Conservation (phyloP, 2,888 invertebrate species). For the Clunio marinus region DNA sequence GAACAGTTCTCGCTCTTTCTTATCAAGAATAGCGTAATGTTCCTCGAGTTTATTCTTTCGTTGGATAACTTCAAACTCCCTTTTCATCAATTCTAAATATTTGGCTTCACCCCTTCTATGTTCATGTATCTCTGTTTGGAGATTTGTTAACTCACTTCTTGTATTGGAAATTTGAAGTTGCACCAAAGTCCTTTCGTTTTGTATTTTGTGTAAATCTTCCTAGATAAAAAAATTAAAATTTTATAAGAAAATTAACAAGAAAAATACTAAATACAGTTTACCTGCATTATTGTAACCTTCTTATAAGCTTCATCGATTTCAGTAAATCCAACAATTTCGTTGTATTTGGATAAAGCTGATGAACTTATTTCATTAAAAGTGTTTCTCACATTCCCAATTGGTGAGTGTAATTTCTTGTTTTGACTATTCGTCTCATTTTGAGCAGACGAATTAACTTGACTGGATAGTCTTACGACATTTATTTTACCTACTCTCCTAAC, state of each 20-base stretch:
- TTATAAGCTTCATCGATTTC: conserved; percentile 18
- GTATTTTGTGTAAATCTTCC: conserved; percentile 8
- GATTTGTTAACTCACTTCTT: background rate
- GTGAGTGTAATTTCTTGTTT: too few species aligned
- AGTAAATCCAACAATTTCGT: conserved; percentile 25
- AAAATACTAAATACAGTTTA: background rate
- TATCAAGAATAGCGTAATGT: conserved; percentile 1
- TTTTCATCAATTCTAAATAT: conserved; percentile 13
- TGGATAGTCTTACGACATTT: too few species aligned
- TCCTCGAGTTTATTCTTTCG: conserved; percentile 10
- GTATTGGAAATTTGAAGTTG: conserved; percentile 9
- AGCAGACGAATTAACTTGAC: too few species aligned
- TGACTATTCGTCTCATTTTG: too few species aligned
- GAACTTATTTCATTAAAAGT: too few species aligned
- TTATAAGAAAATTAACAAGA: background rate
- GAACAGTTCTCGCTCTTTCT: conserved; percentile 18
- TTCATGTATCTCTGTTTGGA: conserved; percentile 21
- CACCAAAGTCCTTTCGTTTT: conserved; percentile 3
- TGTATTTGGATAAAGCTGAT: too few species aligned
- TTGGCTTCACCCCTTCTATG: conserved; percentile 3
- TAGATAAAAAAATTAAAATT: background rate
- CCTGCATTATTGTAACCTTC: background rate
- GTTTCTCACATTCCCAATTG: too few species aligned
- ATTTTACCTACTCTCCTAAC: too few species aligned
- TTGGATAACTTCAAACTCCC: conserved; percentile 21